These are phyloP conservation scores for Gambelia wislizenii DNA, from an alignment of 2,797 vertebrate species.

Conservation along the genomic window DNA sequence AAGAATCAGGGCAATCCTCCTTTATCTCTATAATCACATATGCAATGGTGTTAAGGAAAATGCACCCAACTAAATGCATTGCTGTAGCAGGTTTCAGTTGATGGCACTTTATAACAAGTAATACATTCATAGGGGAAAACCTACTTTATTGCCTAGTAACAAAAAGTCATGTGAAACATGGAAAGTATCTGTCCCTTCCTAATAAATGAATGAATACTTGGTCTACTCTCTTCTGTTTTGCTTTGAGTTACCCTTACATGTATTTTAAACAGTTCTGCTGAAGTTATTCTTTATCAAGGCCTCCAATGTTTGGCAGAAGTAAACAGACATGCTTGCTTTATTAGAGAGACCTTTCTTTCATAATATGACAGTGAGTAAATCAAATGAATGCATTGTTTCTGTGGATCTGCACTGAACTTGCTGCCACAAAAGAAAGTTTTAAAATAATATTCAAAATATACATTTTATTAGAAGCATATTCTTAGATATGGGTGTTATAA, in stretches of 20 bases:
- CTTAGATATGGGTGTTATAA: background rate
- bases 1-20: background rate
- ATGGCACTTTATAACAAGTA: constrained; percentile 46
- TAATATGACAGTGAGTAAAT: background rate
- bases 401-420: background rate
- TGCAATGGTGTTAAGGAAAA: constrained; percentile 12
- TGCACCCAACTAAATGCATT: background rate
- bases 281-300: constrained; percentile 33
- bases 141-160: constrained; percentile 31
- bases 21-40: constrained; percentile 22
- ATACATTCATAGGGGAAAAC: constrained; percentile 33
- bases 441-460: constrained; percentile 1
- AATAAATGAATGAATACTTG: constrained; percentile 23
- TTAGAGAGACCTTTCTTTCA: background rate
- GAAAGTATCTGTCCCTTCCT: constrained; percentile 12
- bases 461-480: background rate
- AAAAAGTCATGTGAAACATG: constrained; percentile 20
- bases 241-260: background rate
- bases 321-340: background rate
- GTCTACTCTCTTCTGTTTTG: constrained; percentile 25
- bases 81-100: constrained; percentile 35
- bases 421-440: background rate
- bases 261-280: constrained; percentile 43
- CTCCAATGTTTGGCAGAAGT: background rate
- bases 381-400: background rate